Conservation (phyloP, 2,797 vertebrate species). For the Monodelphis domestica region DNA sequence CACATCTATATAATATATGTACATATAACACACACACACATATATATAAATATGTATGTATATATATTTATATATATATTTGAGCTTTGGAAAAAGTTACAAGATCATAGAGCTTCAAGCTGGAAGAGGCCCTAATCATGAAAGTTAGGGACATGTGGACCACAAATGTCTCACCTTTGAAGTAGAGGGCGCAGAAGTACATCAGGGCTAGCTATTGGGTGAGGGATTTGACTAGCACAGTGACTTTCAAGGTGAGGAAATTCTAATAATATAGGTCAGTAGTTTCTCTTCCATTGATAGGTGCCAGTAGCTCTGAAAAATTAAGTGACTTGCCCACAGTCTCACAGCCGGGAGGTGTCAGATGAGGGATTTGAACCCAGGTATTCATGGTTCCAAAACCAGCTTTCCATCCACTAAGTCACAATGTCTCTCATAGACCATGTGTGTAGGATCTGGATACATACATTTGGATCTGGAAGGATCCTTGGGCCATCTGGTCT, state of each 20-base stretch:
- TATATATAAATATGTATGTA: background rate
- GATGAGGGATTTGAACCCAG: background rate
- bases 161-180: background rate
- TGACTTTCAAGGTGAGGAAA: too few relatives aligned
- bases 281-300: background rate
- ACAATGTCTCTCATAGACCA: background rate
- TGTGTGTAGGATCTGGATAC: background rate
- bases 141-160: background rate
- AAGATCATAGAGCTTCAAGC: background rate
- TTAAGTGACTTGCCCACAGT: background rate
- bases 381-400: background rate
- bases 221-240: background rate
- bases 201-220: background rate
- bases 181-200: background rate
- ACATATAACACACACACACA: background rate
- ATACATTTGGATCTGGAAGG: background rate
- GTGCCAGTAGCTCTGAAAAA: background rate
- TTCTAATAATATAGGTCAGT: too few relatives aligned
- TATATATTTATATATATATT: background rate
- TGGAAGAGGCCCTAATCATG: background rate
- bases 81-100: background rate
- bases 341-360: background rate
- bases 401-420: background rate
- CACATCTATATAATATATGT: too few relatives aligned
- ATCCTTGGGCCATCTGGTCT: background rate